These are phyloP conservation scores for Hymenochirus boettgeri DNA, from an alignment of 2,113 vertebrate genomes.

Conservation along the genomic window DNA sequence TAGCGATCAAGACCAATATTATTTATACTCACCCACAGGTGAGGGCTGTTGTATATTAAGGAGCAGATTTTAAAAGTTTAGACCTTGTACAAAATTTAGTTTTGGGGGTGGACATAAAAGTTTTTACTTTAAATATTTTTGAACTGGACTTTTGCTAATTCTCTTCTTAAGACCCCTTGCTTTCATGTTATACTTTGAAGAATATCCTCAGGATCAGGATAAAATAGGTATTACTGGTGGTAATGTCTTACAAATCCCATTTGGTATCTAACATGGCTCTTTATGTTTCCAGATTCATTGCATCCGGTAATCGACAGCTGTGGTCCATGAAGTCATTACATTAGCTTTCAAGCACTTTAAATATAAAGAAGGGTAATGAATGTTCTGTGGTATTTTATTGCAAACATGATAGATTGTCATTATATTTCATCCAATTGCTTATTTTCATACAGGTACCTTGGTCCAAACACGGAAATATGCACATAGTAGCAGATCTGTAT, in stretches of 20 bases:
- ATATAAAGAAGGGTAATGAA: constrained; percentile 94
- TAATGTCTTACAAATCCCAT: background rate
- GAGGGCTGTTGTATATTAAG: too few species aligned
- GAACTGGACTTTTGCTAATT: too few species aligned
- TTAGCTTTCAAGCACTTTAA: constrained; percentile 98
- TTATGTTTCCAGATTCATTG: constrained; percentile 81
- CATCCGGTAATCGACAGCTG: constrained; percentile 93
- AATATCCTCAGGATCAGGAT: too few species aligned
- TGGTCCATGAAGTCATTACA: constrained; percentile 95
- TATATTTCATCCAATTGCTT: background rate
- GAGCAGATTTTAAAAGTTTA: too few species aligned
- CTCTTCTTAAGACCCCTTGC: too few species aligned
- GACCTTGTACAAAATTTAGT: too few species aligned
- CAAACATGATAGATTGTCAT: background rate
- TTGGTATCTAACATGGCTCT: background rate
- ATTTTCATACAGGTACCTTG: constrained; percentile 75
- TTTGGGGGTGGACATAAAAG: too few species aligned
- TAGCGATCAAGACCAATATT: too few species aligned
- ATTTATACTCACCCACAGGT: too few species aligned
- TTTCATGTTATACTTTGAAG: too few species aligned
- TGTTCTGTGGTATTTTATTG: background rate
- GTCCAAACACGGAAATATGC: constrained; percentile 98
- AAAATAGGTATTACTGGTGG: too few species aligned
- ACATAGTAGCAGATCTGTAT: constrained; percentile 96
- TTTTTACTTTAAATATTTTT: too few species aligned